A percentile compares a stretch with the other conserved stretches of the same genome.
These are phyloP conservation scores for Dorcus hopei DNA, from an alignment of 2,888 invertebrate genomes.

Conservation along the genomic window DNA sequence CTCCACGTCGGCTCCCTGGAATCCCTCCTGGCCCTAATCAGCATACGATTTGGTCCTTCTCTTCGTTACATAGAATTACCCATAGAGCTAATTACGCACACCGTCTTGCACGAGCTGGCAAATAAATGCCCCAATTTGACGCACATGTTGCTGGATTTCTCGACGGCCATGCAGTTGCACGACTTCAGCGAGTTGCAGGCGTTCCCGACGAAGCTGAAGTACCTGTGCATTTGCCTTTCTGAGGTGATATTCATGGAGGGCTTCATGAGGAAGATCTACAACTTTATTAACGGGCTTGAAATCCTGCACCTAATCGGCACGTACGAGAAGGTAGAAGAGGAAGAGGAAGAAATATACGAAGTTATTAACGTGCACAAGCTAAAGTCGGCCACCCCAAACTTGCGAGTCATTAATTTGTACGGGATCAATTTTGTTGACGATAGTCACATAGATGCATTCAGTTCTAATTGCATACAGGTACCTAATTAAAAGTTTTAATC, in stretches of 20 bases:
- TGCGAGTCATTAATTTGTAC: conserved; percentile 95
- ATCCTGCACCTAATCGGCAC: conserved; percentile 96
- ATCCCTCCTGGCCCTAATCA: conserved; percentile 80
- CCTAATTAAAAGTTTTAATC: conserved; percentile 9
- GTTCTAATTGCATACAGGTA: conserved; percentile 92
- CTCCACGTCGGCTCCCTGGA: conserved; percentile 88
- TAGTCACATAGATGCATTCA: conserved; percentile 97
- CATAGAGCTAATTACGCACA: conserved; percentile 94
- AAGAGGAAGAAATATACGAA: conserved; percentile 99
- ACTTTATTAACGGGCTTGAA: conserved; percentile 97
- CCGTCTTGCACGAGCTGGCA: conserved; percentile 93
- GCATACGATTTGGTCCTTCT: conserved; percentile 83
- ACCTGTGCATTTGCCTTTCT: conserved; percentile 83
- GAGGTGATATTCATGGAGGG: conserved; percentile 99
- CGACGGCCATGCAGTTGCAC: conserved; percentile 98
- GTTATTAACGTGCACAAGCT: conserved; percentile 98
- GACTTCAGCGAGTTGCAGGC: conserved; percentile 99
- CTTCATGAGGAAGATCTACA: conserved; percentile 99
- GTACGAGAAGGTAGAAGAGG: conserved; percentile 96
- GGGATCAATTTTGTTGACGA: conserved; percentile 99
- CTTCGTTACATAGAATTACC: conserved; percentile 89
- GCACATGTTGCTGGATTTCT: conserved; percentile 95
- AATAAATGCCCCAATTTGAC: conserved; percentile 95
- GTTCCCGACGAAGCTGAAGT: conserved; percentile 94
- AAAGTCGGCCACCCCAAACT: conserved; percentile 96